Percentiles rank a stretch among this genome's conserved stretches.
These are phyloP conservation scores for Diarsia rubi DNA, from an alignment of 2,888 invertebrate species.

Conservation along the genomic window DNA sequence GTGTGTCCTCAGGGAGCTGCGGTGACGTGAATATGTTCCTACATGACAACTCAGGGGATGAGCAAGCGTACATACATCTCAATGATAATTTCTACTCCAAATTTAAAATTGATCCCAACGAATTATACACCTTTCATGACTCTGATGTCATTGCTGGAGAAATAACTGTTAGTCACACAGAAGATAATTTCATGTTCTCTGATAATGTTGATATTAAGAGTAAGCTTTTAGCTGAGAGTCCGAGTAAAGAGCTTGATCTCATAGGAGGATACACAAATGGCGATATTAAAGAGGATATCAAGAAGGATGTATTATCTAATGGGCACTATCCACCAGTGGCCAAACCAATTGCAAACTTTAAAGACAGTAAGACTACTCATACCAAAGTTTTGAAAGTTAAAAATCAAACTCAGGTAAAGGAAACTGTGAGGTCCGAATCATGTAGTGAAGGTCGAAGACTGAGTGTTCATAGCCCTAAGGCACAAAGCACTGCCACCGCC, in stretches of 20 bases:
- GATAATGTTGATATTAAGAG: slow-evolving; percentile 81
- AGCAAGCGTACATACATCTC: slow-evolving; percentile 85
- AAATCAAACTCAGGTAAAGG: slow-evolving; percentile 74
- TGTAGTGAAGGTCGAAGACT: slow-evolving; percentile 72
- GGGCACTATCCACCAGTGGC: slow-evolving; percentile 79
- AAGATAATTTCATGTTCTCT: slow-evolving; percentile 84
- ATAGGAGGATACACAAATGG: slow-evolving; percentile 81
- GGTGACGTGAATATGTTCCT: slow-evolving; percentile 87
- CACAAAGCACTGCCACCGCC: slow-evolving; percentile 69
- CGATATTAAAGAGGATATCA: slow-evolving; percentile 78
- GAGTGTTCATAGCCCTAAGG: slow-evolving; percentile 79
- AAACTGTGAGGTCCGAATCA: slow-evolving; percentile 71
- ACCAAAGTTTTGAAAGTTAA: slow-evolving; percentile 84
- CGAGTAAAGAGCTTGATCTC: slow-evolving; percentile 80
- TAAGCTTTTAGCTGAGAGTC: slow-evolving; percentile 78
- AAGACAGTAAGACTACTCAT: slow-evolving; percentile 78
- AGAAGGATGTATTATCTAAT: slow-evolving; percentile 79
- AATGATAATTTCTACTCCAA: slow-evolving; percentile 88
- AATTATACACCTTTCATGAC: slow-evolving; percentile 89
- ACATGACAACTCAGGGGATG: slow-evolving; percentile 85
- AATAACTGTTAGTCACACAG: slow-evolving; percentile 88
- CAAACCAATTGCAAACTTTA: slow-evolving; percentile 63
- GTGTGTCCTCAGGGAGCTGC: slow-evolving; percentile 83
- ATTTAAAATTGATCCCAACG: slow-evolving; percentile 89
- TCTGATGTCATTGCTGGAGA: slow-evolving; percentile 88